Percentiles rank a stretch among this genome's conserved stretches.
Conservation (phyloP, 2,113 vertebrate genomes). For the Nesoenas mayeri region DNA sequence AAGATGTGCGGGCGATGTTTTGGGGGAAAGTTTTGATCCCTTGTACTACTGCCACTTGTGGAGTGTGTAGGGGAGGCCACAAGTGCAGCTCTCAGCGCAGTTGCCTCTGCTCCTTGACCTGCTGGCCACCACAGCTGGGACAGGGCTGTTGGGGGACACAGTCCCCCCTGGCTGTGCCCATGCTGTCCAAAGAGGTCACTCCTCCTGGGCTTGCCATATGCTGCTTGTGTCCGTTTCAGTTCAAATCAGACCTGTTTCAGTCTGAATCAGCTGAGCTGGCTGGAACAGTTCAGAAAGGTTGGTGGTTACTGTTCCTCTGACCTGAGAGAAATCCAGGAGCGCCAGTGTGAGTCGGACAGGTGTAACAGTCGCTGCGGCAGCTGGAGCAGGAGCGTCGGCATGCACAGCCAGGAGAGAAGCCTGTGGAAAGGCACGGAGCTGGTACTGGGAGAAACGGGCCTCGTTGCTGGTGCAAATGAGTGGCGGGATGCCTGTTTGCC, state of each 20-base stretch:
- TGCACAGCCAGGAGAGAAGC: background rate
- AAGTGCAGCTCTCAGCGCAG: background rate
- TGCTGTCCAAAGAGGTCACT: background rate
- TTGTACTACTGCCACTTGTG: background rate
- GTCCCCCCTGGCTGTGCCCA: background rate
- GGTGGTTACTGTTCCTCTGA: background rate
- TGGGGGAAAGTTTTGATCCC: background rate
- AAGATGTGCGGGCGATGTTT: background rate
- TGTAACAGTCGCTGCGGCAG: background rate
- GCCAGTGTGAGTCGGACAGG: fast-evolving
- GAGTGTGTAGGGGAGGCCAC: background rate
- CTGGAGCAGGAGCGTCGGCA: fast-evolving
- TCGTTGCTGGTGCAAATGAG: background rate
- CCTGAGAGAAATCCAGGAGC: fast-evolving
- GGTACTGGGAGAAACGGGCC: background rate
- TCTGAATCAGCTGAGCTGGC: background rate
- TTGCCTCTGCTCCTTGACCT: background rate
- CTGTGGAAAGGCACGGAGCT: fast-evolving
- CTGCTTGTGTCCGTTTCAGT: background rate
- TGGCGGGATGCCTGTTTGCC: background rate
- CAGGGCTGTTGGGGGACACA: fast-evolving
- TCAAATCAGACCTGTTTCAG: background rate
- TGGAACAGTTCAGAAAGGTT: background rate
- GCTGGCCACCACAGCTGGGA: background rate
- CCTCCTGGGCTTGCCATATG: fast-evolving